phyloP scores from a whole-genome alignment of 1,140 invertebrate species.

The Ceratosolen solmsi region DNA sequence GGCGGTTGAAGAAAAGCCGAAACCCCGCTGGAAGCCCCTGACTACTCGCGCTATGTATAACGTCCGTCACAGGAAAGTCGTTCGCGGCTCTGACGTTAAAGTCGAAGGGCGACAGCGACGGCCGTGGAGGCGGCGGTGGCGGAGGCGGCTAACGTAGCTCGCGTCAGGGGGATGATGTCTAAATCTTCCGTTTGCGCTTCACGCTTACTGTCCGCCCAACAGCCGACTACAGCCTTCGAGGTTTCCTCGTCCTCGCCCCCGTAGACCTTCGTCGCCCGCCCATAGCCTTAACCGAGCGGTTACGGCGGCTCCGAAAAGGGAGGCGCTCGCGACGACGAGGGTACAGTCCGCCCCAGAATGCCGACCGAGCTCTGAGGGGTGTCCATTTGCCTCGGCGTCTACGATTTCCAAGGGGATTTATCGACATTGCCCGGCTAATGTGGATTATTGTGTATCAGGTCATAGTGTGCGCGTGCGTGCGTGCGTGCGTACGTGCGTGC shows the following conservation, averaged over 20 bases:
- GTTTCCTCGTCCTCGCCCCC: background rate
- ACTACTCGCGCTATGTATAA: conserved; percentile 52
- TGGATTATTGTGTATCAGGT: background rate
- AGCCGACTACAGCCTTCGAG: conserved; percentile 58
- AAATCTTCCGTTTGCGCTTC: conserved; percentile 70
- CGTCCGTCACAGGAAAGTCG: conserved; percentile 57
- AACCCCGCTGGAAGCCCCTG: conserved; percentile 11
- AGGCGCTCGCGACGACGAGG: conserved; percentile 9
- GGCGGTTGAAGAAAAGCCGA: conserved; percentile 37
- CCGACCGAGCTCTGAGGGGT: conserved; percentile 4
- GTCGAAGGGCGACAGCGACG: conserved; percentile 14
- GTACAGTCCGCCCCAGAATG: conserved; percentile 47
- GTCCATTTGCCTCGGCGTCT: conserved; percentile 25
- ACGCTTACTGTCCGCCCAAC: conserved; percentile 71
- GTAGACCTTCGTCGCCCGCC: conserved; percentile 21
- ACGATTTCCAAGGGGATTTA: conserved; percentile 35
- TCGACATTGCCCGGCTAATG: background rate
- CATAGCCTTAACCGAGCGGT: background rate
- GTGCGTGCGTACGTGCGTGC: too few species aligned
- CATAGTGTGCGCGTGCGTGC: too few species aligned
- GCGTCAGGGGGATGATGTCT: conserved; percentile 71
- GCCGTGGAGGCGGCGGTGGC: conserved; percentile 45
- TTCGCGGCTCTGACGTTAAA: conserved; percentile 52
- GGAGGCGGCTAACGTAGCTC: conserved; percentile 57
- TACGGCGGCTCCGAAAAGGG: conserved; percentile 43